Evolutionary conservation across 2,888 invertebrate genomes (phyloP).

Genomic region (Antheraea yamamai): DNA sequence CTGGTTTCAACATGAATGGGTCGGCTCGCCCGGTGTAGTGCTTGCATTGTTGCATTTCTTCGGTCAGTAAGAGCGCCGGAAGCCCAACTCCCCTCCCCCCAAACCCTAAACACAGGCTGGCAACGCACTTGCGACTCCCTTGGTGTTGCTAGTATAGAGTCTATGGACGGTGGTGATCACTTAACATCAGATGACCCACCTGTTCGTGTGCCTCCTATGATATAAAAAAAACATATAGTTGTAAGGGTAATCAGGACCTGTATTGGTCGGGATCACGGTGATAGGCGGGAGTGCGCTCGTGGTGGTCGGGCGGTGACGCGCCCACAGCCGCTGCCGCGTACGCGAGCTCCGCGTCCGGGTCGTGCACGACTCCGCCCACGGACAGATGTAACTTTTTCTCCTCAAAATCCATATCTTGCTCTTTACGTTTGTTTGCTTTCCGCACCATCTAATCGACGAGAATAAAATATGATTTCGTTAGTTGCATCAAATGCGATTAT

Average conservation of each 20-base stretch:
- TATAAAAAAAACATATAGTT: too few relatives aligned
- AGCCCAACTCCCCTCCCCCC: too few relatives aligned
- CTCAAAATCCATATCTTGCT: conserved; percentile 97
- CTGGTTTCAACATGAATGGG: too few relatives aligned
- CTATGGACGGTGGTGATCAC: too few relatives aligned
- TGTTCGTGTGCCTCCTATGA: too few relatives aligned
- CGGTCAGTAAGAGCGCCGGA: too few relatives aligned
- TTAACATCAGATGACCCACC: too few relatives aligned
- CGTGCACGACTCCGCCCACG: conserved; percentile 78
- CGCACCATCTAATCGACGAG: conserved; percentile 76
- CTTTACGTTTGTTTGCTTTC: conserved; percentile 95
- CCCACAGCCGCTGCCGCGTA: conserved; percentile 86
- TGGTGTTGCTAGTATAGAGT: too few relatives aligned
- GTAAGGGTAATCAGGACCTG: conserved; percentile 36
- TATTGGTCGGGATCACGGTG: conserved; percentile 59
- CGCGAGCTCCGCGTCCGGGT: conserved; percentile 78
- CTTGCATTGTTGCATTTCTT: too few relatives aligned
- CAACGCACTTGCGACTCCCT: too few relatives aligned
- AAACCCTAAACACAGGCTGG: too few relatives aligned
- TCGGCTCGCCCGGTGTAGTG: too few relatives aligned
- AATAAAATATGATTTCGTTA: not conserved
- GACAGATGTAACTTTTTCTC: conserved; percentile 97
- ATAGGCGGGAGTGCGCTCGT: conserved; percentile 49
- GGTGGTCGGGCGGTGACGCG: conserved; percentile 67
- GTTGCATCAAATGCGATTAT: not conserved